Base-by-base conservation (phyloP, 2,888 invertebrate species). In the Sinelater perroti region DNA sequence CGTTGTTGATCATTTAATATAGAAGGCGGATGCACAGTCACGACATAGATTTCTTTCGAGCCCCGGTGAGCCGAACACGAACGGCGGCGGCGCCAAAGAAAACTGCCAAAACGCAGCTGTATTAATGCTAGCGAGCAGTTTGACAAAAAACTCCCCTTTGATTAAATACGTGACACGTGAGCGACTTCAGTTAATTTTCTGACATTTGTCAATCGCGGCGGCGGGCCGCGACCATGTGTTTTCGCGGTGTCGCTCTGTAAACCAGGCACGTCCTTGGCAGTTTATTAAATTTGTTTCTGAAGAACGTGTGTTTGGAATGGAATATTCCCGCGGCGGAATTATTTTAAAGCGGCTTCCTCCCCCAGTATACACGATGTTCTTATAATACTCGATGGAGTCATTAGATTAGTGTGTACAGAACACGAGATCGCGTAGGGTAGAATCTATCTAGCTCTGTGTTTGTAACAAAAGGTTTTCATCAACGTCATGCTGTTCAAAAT, bases 261-360 rank as follows among this genome's bases (percentile, higher is more conserved):
- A 44, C 53, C 26, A 17, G 45, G 36, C 53, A 53, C 53, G 53
- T 53, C 36, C 18, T 45, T 28, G 24, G 36, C 31, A 53, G 35
- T 53, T 53, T 53, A 53, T 53, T 53, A 53, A 53, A 53, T 53
- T 53, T 53, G 53, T 45, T 53, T 53, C 53, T 36, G 35, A 35
- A 45, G 44, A 35, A 45, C 53, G 45, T 53, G 53, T 53, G 30
- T 45, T 45, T 16, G 45, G 36, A 53, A 53, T 53, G 52, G 30
- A 28, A 24, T 7, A 13, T 18, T 6, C 14, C 17, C 16, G 36
- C 18, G 36, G 18, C 16, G 14, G 36, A 17, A 14, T 36, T 18
- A 36, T 36, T 11, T 36, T 36, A 20, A 13, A 10, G 36, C 5
- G 33, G 8, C n/a, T n/a, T n/a, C n/a, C n/a, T n/a, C n/a, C n/a